Evolutionary conservation across 1,140 invertebrate species (phyloP).

Genomic region (Zaprionus capensis): DNA sequence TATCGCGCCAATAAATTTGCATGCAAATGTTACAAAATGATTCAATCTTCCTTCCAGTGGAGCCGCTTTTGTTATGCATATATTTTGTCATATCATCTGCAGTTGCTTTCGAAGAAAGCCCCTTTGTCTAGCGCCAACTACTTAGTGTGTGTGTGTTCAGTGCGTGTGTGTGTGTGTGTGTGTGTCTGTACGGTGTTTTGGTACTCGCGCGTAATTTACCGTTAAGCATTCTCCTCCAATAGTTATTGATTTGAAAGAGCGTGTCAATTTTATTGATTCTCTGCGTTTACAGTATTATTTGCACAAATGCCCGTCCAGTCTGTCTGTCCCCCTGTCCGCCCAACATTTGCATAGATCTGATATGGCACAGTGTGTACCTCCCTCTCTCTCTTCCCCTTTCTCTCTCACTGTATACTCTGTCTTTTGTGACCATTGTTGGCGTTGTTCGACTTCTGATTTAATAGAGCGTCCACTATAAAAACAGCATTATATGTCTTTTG

Average conservation of each 20-base stretch:
- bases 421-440: slow-evolving; percentile 22
- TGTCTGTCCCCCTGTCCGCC: background rate
- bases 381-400: background rate
- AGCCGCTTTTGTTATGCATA: slow-evolving; percentile 56
- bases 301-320: slow-evolving; percentile 7
- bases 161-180: slow-evolving; percentile 4
- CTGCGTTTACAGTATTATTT: slow-evolving; percentile 36
- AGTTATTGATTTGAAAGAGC: slow-evolving; percentile 36
- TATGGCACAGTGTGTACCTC: slow-evolving; percentile 8
- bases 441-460: slow-evolving; percentile 31
- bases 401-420: slow-evolving; percentile 1
- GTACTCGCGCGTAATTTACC: slow-evolving; percentile 36
- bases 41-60: slow-evolving; percentile 30
- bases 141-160: background rate
- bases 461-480: slow-evolving; percentile 31
- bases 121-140: slow-evolving; percentile 32
- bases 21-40: slow-evolving; percentile 43
- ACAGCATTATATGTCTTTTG: slow-evolving; percentile 12
- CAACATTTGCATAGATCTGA: slow-evolving; percentile 34
- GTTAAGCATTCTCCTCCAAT: slow-evolving; percentile 41
- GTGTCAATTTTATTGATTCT: slow-evolving; percentile 29
- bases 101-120: slow-evolving; percentile 33
- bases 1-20: slow-evolving; percentile 48
- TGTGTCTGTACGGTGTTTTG: slow-evolving; percentile 12
- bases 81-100: slow-evolving; percentile 25